Evolutionary conservation across 2,797 vertebrate genomes (phyloP), one percentile per base, ranked within the genome.

Genomic region (Anguilla marmorata): DNA sequence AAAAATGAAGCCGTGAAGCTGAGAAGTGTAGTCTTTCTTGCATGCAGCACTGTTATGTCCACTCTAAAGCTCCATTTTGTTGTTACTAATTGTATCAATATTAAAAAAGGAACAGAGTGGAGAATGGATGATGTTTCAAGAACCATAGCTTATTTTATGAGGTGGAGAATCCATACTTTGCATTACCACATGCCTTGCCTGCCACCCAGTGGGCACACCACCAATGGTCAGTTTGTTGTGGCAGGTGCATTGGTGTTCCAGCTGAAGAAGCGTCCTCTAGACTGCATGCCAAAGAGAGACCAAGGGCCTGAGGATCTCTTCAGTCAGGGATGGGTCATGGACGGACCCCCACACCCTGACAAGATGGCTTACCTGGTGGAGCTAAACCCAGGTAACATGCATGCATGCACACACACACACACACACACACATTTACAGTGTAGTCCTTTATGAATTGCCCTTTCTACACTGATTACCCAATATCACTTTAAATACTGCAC

Each of bases 301-400:
- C 96, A 96, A 89, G 98, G 97, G 90, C 82, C n/a, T 1, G 98
- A 99, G 0, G 97, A 97, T 91, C 97, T 96, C 89, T 92, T 90
- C 7, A 90, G 92, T 56, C 94, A 95, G 86, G 96, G 95, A 80
- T 97, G 96, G 92, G 96, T 97, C 7, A 86, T 90, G 52, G 96
- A 97, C 0, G 92, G 93, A 14, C 93, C 94, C 0, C 94, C 98
- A 86, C 97, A 97, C 6, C 97, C 98, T 0, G 98, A 99, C 93
- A 99, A 98, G 86, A 96, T 99, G 92, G 98, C 98, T 80, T 99
- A 99, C 91, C 93, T 99, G 88, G 98, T 99, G 90, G 98, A 99
- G 94, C 94, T 99, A 91, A 99, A 98, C 93, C 98, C 98, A 95
- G 98, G 98, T 99, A 96, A 93, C 91, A 69, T 11, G 5, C 4